These are phyloP conservation scores for Apus apus DNA, from an alignment of 2,113 vertebrate species.

Conservation along the genomic window DNA sequence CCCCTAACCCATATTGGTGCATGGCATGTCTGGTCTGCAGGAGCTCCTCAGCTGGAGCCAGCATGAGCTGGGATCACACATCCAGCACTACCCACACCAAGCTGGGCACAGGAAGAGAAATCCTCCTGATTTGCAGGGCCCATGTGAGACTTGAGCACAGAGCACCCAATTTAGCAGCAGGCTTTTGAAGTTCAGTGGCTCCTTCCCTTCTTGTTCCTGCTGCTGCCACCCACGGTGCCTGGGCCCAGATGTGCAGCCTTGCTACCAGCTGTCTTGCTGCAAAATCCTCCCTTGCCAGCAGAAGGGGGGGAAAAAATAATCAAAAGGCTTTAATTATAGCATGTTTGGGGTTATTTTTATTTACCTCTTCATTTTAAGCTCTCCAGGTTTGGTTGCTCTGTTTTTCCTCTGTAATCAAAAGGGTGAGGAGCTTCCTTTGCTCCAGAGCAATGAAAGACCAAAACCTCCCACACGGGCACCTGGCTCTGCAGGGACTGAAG, in stretches of 20 bases:
- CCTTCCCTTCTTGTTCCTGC: background rate
- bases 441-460: background rate
- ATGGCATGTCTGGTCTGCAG: background rate
- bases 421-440: conserved; percentile 34
- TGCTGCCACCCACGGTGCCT: background rate
- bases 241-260: background rate
- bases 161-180: rapidly evolving
- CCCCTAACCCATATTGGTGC: too few species aligned
- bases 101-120: background rate
- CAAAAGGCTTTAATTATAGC: background rate
- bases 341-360: conserved; percentile 4
- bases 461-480: background rate
- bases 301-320: rapidly evolving
- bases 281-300: background rate
- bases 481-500: background rate
- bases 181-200: background rate
- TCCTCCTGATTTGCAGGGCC: background rate
- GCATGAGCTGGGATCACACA: background rate
- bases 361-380: background rate
- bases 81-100: background rate
- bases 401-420: conserved; percentile 14
- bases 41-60: background rate
- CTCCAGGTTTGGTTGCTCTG: background rate
- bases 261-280: background rate
- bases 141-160: background rate